Evolutionary conservation across 2,888 invertebrate species (phyloP).

Genomic region (Muscina levida): DNA sequence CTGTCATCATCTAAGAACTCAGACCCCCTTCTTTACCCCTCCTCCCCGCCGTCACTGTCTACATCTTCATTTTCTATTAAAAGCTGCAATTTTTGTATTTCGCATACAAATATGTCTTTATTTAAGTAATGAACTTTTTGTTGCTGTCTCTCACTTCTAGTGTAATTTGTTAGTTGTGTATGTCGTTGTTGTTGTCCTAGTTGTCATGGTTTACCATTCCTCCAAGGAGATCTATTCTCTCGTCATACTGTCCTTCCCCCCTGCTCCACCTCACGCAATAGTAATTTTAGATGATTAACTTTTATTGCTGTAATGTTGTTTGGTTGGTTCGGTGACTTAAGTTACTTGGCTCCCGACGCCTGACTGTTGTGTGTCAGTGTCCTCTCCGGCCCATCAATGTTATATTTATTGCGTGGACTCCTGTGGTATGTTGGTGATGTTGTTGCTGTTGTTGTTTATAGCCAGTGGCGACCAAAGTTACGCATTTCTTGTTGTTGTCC

Average conservation of each 20-base stretch:
- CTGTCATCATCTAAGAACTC: too few species aligned
- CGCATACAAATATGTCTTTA: background rate
- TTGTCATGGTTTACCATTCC: conserved; percentile 20
- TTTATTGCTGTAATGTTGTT: conserved; percentile 52
- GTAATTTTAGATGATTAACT: conserved; percentile 56
- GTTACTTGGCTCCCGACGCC: conserved; percentile 14
- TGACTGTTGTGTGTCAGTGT: background rate
- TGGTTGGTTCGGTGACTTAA: too few species aligned
- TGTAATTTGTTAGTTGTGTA: conserved; percentile 5
- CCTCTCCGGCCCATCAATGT: too few species aligned
- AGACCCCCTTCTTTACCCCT: too few species aligned
- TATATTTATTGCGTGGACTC: too few species aligned
- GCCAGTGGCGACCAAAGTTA: conserved; percentile 2
- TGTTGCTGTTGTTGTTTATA: background rate
- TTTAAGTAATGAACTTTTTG: conserved; percentile 27
- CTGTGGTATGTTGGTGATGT: background rate
- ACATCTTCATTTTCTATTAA: too few species aligned
- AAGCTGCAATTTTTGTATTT: too few species aligned
- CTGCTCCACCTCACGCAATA: conserved; percentile 47
- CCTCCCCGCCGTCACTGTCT: too few species aligned
- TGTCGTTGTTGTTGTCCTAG: background rate
- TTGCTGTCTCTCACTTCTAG: too few species aligned
- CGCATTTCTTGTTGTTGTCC: conserved; percentile 9
- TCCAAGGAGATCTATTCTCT: conserved; percentile 18
- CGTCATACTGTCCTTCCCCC: too few species aligned